Evolutionary conservation across 2,113 vertebrate species (phyloP).

Genomic region (Anarhynchus alexandrinus): DNA sequence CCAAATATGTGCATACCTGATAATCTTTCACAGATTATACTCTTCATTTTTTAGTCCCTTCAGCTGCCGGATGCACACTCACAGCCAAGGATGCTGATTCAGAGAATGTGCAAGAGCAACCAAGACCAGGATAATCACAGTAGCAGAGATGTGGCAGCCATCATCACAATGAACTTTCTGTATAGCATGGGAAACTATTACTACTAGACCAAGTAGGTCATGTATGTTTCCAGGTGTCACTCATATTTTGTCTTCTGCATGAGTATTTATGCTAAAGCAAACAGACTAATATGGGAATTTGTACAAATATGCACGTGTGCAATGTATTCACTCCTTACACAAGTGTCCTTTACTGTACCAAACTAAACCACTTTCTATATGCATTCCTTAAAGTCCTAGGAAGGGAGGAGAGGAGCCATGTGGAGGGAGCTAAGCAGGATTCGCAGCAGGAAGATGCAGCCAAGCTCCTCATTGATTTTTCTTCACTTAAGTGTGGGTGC

Average conservation of each 20-base stretch:
- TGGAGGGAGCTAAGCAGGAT: background rate
- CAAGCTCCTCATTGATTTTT: background rate
- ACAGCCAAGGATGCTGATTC: background rate
- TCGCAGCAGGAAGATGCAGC: background rate
- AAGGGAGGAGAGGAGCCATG: background rate
- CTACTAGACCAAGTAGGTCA: background rate
- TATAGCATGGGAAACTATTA: background rate
- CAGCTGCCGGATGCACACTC: background rate
- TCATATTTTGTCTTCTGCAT: background rate
- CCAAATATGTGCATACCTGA: background rate
- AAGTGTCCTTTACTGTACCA: background rate
- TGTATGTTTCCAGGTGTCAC: background rate
- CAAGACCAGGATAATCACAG: background rate
- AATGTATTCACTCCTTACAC: background rate
- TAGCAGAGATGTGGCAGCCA: background rate
- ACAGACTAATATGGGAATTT: background rate
- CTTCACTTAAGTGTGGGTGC: background rate
- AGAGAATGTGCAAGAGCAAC: background rate
- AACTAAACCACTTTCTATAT: background rate
- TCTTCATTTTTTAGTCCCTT: background rate
- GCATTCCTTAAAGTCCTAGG: background rate
- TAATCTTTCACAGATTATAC: background rate
- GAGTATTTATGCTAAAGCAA: background rate
- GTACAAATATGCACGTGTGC: background rate
- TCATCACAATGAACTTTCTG: background rate